These are phyloP conservation scores for Zele albiditarsus DNA, from an alignment of 2,888 invertebrate genomes.

Conservation along the genomic window DNA sequence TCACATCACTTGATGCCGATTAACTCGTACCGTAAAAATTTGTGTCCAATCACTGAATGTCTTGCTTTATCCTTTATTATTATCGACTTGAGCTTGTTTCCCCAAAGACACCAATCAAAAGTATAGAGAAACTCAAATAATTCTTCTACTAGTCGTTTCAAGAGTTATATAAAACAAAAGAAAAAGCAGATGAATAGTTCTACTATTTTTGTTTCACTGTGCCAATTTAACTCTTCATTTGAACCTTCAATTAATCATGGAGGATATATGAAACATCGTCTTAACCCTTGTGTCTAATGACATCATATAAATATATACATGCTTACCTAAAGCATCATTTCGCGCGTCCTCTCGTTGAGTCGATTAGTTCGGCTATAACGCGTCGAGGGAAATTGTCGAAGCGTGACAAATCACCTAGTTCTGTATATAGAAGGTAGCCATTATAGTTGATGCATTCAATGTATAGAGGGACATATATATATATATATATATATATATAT, in stretches of 20 bases:
- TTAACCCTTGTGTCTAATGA: background rate
- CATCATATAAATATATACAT: background rate
- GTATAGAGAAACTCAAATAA: background rate
- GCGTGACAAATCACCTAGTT: background rate
- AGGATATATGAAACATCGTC: background rate
- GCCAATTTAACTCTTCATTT: background rate
- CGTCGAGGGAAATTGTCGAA: conserved; percentile 13
- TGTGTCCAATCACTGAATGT: background rate
- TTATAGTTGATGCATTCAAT: conserved; percentile 20
- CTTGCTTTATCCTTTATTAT: background rate
- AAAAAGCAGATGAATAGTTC: background rate
- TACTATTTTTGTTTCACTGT: background rate
- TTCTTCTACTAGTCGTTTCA: background rate
- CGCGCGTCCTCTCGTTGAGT: background rate
- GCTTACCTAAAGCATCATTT: background rate
- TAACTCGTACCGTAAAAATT: background rate
- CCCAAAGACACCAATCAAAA: background rate
- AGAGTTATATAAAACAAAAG: background rate
- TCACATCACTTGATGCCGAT: background rate
- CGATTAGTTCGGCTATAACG: background rate
- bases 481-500: background rate
- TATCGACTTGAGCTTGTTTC: background rate
- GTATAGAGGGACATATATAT: background rate
- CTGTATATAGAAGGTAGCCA: background rate
- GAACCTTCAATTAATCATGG: background rate